phyloP scores from a whole-genome alignment of 2,113 vertebrate genomes.

The Protobothrops flavoviridis region DNA sequence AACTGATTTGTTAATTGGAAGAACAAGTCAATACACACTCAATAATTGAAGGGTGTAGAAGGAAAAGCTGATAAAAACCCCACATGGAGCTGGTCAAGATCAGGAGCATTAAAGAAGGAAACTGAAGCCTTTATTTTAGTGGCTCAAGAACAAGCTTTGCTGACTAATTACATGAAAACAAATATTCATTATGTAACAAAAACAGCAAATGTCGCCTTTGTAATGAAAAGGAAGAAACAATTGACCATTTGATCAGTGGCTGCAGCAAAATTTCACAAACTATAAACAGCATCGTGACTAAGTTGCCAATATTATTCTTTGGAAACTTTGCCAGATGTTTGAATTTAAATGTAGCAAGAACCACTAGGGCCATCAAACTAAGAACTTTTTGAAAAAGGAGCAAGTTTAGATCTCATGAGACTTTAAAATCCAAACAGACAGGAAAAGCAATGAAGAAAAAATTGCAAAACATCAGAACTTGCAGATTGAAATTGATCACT shows the following conservation, averaged over 20 bases:
- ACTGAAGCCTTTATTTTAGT: background rate
- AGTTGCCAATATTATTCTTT: background rate
- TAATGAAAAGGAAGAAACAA: background rate
- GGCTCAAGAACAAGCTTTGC: background rate
- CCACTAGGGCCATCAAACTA: background rate
- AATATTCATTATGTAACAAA: background rate
- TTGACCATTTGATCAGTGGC: background rate
- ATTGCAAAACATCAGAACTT: background rate
- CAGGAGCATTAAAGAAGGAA: background rate
- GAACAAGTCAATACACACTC: background rate
- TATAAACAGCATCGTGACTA: background rate
- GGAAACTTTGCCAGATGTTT: background rate
- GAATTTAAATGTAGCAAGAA: background rate
- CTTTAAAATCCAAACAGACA: background rate
- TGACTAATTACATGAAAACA: background rate
- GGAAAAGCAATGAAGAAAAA: background rate
- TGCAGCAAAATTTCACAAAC: background rate
- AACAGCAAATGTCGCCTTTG: background rate
- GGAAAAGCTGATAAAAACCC: background rate
- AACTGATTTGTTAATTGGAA: background rate
- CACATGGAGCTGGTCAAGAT: background rate
- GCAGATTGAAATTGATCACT: background rate
- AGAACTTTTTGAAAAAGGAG: background rate
- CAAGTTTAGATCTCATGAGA: background rate
- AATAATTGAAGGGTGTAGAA: background rate